Percentiles rank a stretch among this genome's conserved stretches.
Evolutionary conservation across 2,888 invertebrate species (phyloP).

Genomic region (Scaptodrosophila latifasciaeformis): DNA sequence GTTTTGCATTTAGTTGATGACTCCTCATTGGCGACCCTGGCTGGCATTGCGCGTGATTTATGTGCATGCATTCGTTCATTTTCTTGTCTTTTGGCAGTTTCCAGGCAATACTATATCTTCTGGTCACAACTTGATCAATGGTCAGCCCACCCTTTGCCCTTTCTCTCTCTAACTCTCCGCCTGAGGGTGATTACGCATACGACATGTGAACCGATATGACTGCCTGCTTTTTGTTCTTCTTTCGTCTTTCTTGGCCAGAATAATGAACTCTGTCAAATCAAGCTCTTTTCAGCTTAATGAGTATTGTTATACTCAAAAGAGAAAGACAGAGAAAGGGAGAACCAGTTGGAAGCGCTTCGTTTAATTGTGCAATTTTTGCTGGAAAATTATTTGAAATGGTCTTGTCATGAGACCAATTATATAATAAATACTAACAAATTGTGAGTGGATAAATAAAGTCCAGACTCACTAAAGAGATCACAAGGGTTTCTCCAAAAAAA

Average conservation of each 20-base stretch:
- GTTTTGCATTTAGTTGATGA: conserved; percentile 63
- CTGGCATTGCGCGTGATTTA: conserved; percentile 34
- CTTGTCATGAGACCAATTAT: too few relatives aligned
- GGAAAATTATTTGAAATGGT: too few relatives aligned
- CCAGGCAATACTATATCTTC: conserved; percentile 31
- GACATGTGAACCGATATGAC: conserved; percentile 31
- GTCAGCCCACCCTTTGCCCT: neutral
- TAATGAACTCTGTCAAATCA: conserved; percentile 46
- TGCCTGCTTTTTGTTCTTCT: too few relatives aligned
- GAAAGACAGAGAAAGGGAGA: neutral
- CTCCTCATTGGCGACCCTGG: conserved; percentile 10
- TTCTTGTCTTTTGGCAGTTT: conserved; percentile 33
- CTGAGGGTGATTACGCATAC: conserved; percentile 53
- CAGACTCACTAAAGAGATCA: too few relatives aligned
- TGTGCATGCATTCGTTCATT: conserved; percentile 39
- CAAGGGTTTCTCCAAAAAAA: too few relatives aligned
- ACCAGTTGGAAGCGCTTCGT: conserved; percentile 4
- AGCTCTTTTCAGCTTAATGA: too few relatives aligned
- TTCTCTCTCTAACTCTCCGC: conserved; percentile 6
- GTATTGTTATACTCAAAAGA: neutral
- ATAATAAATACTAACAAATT: too few relatives aligned
- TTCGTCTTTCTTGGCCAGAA: too few relatives aligned
- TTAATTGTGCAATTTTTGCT: too few relatives aligned
- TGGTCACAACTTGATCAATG: conserved; percentile 51
- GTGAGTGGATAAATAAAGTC: too few relatives aligned